Base-by-base conservation (phyloP, 2,113 vertebrate genomes). In the Callopanchax toddi region DNA sequence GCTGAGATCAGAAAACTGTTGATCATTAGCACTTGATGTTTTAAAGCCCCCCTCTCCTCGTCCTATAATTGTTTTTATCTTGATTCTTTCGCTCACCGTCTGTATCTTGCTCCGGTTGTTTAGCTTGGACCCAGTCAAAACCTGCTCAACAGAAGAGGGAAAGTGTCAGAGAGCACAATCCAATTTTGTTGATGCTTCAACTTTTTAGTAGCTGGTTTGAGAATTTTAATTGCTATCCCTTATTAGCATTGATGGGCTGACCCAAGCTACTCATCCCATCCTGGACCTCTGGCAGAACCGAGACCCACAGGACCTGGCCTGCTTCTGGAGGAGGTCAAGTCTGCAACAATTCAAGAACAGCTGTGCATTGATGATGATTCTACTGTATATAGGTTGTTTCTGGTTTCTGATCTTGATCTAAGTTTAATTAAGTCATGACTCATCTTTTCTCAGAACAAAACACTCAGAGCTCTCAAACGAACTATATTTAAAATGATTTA, bases 181-280 rank as follows among this genome's bases (percentile, higher is more conserved):
- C 48, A 44, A 63, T 90, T 89, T 81, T 89, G 89, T 87, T 71
- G 82, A 91, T 83, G 72, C 74, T 90, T 89, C 89, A 88, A 64
- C 79, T 87, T 76, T 87, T 69, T 46, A 36, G 46, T 20, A 43
- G 65, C 59, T 74, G 58, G 50, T 84, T 79, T 73, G 72, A 84
- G 86, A 85, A 84, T 86, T 87, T 89, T 89, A 87, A 87, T 90
- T 86, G 85, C 85, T 84, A 86, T 86, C 78, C 78, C 72, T 49
- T 9, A 59, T 40, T 82, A 64, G 65, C 85, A 87, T 87, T 83
- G 89, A 89, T 71, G 71, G 79, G 61, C 66, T 70, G 79, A 82
- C 62, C 76, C 21, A 11, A 49, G 67, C 63, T 1, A 26, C 64
- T 56, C 59, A 70, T 40, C 59, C 39, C 20, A 44, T 55, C 55